These are phyloP conservation scores for Caenorhabditis sp. DNA, from an alignment of 2,888 invertebrate genomes.

Conservation along the genomic window DNA sequence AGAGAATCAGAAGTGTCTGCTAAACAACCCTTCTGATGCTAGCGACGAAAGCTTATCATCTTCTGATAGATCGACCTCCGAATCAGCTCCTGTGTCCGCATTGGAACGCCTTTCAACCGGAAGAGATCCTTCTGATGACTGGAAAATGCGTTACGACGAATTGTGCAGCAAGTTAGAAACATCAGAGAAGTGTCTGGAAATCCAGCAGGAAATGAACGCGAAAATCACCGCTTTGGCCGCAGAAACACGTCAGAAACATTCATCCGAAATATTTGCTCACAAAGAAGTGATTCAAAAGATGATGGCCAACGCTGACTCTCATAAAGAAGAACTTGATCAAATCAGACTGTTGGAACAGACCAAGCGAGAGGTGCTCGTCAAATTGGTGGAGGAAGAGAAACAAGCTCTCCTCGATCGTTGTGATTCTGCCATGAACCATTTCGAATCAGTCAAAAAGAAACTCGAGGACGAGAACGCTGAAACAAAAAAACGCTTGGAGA, in stretches of 20 bases:
- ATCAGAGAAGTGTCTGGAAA: conserved; percentile 13
- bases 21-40: neutral
- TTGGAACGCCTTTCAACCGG: no score
- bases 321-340: conserved; percentile 4
- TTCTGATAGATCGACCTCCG: neutral
- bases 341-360: conserved; percentile 16
- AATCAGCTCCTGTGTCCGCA: neutral
- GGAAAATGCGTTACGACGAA: conserved; percentile 5
- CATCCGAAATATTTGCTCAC: neutral
- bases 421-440: neutral
- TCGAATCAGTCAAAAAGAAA: neutral
- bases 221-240: neutral
- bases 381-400: conserved; percentile 26
- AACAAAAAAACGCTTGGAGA: conserved; percentile 14
- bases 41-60: neutral
- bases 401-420: conserved; percentile 10
- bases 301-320: neutral
- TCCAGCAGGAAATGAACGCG: conserved; percentile 13
- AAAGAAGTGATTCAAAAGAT: neutral
- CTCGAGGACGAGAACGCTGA: conserved; percentile 13
- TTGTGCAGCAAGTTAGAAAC: conserved; percentile 9
- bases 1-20: neutral
- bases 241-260: neutral
- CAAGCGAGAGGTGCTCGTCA: conserved; percentile 28
- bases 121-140: neutral